Evolutionary conservation across 2,888 invertebrate genomes (phyloP).

Genomic region (Lasioglossum malachurum): DNA sequence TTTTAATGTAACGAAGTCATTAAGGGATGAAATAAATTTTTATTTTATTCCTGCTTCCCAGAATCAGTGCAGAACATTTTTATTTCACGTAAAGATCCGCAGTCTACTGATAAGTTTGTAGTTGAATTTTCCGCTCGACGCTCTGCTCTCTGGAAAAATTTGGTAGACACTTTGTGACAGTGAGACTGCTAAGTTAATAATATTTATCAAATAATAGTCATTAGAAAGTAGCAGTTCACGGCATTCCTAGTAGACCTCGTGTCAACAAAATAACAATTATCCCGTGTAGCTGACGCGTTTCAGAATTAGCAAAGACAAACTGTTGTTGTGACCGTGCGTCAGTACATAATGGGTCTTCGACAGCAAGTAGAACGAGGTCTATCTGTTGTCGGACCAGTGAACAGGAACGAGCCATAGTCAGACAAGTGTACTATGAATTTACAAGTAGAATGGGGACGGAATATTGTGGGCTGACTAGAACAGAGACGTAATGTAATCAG

Average conservation of each 20-base stretch:
- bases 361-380: background rate
- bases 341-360: background rate
- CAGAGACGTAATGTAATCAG: background rate
- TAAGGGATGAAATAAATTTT: too few relatives aligned
- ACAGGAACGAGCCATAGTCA: background rate
- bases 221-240: too few relatives aligned
- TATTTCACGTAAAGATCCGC: too few relatives aligned
- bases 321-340: background rate
- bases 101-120: background rate
- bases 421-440: background rate
- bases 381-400: background rate
- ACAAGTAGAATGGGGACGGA: constrained; percentile 2
- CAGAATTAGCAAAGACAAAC: background rate
- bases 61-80: too few relatives aligned
- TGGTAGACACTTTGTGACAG: background rate
- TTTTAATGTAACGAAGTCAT: too few relatives aligned
- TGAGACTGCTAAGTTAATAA: background rate
- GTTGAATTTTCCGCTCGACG: background rate
- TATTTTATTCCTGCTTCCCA: too few relatives aligned
- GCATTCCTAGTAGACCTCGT: too few relatives aligned
- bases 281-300: background rate
- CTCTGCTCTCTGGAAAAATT: background rate
- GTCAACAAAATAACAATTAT: too few relatives aligned
- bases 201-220: too few relatives aligned
- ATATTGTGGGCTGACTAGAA: background rate